phyloP scores from a whole-genome alignment of 2,888 invertebrate genomes.

The Lypha dubia region DNA sequence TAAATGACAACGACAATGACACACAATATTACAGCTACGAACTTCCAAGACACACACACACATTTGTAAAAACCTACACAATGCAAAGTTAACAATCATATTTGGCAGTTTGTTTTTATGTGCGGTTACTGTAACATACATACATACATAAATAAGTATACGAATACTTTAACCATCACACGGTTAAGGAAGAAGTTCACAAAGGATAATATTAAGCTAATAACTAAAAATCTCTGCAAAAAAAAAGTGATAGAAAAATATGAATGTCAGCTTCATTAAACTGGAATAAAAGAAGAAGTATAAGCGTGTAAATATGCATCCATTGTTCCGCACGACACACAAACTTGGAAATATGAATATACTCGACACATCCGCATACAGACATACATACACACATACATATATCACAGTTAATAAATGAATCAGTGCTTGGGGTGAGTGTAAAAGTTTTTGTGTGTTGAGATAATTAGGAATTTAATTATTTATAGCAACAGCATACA shows the following conservation, averaged over 20 bases:
- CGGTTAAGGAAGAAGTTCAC: constrained; percentile 61
- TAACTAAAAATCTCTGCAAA: constrained; percentile 72
- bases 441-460: constrained; percentile 64
- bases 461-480: constrained; percentile 76
- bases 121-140: constrained; percentile 42
- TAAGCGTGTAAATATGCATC: not conserved
- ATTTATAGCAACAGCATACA: constrained; percentile 71
- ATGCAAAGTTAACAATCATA: not conserved
- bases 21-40: constrained; percentile 26
- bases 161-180: constrained; percentile 2
- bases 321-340: not conserved
- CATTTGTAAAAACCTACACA: not conserved
- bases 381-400: too few species aligned
- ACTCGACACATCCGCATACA: constrained; percentile 13
- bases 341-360: not conserved
- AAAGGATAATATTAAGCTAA: constrained; percentile 73
- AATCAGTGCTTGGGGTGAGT: constrained; percentile 9
- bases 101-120: constrained; percentile 38
- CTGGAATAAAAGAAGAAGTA: not conserved
- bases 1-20: constrained; percentile 76
- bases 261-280: constrained; percentile 40
- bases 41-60: constrained; percentile 14
- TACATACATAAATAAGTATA: constrained; percentile 2
- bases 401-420: constrained; percentile 16
- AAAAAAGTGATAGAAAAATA: constrained; percentile 56